A percentile compares a stretch with the other conserved stretches of the same genome.
Evolutionary conservation across 2,888 invertebrate genomes (phyloP).

Genomic region (Marasmarcha lunaedactyla): DNA sequence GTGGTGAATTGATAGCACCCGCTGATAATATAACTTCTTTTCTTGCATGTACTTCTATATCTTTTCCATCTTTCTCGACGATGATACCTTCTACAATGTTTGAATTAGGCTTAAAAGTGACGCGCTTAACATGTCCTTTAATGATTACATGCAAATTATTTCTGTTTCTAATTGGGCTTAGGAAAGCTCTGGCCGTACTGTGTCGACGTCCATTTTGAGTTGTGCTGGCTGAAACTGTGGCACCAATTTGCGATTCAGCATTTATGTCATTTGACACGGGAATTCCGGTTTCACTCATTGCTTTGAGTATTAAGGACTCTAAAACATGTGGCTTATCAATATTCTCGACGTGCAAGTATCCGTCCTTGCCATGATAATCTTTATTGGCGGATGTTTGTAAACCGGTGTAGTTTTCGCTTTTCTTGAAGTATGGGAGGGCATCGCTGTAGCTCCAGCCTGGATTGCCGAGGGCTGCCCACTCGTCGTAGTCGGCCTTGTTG

Average conservation of each 20-base stretch:
- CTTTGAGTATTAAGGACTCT: constrained; percentile 34
- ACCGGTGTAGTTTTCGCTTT: constrained; percentile 49
- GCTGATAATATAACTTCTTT: constrained; percentile 65
- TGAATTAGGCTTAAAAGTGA: constrained; percentile 58
- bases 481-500: constrained; percentile 59
- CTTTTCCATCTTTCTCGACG: constrained; percentile 33
- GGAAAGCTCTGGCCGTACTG: constrained; percentile 66
- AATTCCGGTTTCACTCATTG: constrained; percentile 52
- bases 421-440: constrained; percentile 58
- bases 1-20: constrained; percentile 62
- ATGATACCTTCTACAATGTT: constrained; percentile 51
- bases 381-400: constrained; percentile 18
- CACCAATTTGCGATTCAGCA: constrained; percentile 55
- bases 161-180: constrained; percentile 39
- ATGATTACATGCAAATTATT: constrained; percentile 56
- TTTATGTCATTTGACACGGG: constrained; percentile 39
- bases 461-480: constrained; percentile 67
- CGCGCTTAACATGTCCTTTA: constrained; percentile 59
- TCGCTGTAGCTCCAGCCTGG: constrained; percentile 69
- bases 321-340: constrained; percentile 20
- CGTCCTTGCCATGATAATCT: constrained; percentile 40
- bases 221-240: constrained; percentile 46
- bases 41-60: constrained; percentile 34
- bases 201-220: constrained; percentile 53
- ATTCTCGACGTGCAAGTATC: constrained; percentile 44